Conservation (phyloP, 2,113 vertebrate species). For the Mus musculus region GRCm39 chr12:106225501-106226000, state of each 20-base stretch:
- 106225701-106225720: not conserved
- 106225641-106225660: fast-evolving
- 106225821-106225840: not conserved
- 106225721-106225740: not conserved
- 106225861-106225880: not conserved
- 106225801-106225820: not conserved
- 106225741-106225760: not conserved
- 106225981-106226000: not conserved
- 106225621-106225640: not conserved
- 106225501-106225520: too few relatives aligned
- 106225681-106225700: not conserved
- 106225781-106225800: not conserved
- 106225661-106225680: not conserved
- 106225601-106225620: not conserved
- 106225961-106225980: not conserved
- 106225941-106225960: not conserved
- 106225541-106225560: not conserved
- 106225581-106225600: fast-evolving
- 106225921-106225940: not conserved
- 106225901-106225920: not conserved
- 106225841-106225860: not conserved
- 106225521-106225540: not conserved
- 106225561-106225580: not conserved
- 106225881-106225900: not conserved
- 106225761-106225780: not conserved